A percentile compares a stretch with the other conserved stretches of the same genome.
Conservation (phyloP, 2,113 vertebrate genomes). For the Holacanthus passer region DNA sequence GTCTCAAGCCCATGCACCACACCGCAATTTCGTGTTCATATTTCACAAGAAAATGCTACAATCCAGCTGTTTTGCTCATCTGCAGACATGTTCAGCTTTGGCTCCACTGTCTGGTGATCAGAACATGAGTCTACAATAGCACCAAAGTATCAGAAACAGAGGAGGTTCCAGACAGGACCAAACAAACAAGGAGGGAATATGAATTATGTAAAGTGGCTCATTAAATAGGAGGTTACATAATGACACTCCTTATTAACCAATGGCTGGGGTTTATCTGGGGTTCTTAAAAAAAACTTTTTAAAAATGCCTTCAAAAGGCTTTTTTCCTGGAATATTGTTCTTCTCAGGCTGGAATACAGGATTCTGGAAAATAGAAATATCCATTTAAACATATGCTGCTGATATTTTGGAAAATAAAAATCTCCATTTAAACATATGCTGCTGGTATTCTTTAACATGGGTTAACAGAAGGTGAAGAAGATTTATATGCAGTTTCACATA, state of each 20-base stretch:
- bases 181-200: slow-evolving; percentile 14
- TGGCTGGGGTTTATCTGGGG: not conserved
- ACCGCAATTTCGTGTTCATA: slow-evolving; percentile 22
- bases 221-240: slow-evolving; percentile 8
- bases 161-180: slow-evolving; percentile 23
- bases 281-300: not conserved
- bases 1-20: slow-evolving; percentile 7
- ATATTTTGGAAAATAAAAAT: no score
- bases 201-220: not conserved
- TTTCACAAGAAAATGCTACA: slow-evolving; percentile 58
- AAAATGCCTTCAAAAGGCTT: not conserved
- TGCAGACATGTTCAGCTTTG: slow-evolving; percentile 11
- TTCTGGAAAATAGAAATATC: not conserved
- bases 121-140: slow-evolving; percentile 3
- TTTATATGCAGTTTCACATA: not conserved
- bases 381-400: not conserved
- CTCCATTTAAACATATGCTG: no score
- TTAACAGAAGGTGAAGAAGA: not conserved
- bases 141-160: slow-evolving; percentile 2
- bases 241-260: not conserved
- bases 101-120: slow-evolving; percentile 8
- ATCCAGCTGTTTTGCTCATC: slow-evolving; percentile 8
- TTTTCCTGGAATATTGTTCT: not conserved
- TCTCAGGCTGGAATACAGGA: not conserved
- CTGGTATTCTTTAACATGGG: not conserved